Evolutionary conservation across 2,888 invertebrate genomes (phyloP).

Genomic region (Leptogaster cylindrica): DNA sequence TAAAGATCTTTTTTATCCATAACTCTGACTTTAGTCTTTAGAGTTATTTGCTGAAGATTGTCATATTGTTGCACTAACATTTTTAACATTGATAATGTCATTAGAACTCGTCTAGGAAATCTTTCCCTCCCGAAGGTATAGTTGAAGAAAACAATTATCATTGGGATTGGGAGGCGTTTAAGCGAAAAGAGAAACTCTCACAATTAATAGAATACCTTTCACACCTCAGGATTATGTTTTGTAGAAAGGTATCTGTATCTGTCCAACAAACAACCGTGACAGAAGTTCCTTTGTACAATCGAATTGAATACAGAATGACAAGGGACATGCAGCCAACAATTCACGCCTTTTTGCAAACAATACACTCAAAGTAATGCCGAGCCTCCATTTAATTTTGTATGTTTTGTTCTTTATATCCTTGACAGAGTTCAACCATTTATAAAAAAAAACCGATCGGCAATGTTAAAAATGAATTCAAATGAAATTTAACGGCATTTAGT

Average conservation of each 20-base stretch:
- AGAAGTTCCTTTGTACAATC: slow-evolving; percentile 21
- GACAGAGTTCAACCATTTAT: background rate
- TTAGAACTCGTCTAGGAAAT: too few species aligned
- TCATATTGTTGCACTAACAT: too few species aligned
- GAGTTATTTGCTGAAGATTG: too few species aligned
- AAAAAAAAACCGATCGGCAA: background rate
- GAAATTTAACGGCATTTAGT: slow-evolving; percentile 47
- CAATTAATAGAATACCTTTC: slow-evolving; percentile 41
- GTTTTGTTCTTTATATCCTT: slow-evolving; percentile 41
- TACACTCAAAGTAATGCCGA: slow-evolving; percentile 40
- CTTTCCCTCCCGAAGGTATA: too few species aligned
- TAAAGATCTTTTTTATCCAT: too few species aligned
- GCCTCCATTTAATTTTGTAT: slow-evolving; percentile 47
- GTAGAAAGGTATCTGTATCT: background rate
- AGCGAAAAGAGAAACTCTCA: slow-evolving; percentile 22
- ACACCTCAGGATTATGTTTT: slow-evolving; percentile 44
- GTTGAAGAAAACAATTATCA: too few species aligned
- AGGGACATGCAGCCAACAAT: slow-evolving; percentile 43
- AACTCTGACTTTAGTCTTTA: too few species aligned
- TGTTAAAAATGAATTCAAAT: slow-evolving; percentile 41
- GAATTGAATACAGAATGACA: slow-evolving; percentile 4
- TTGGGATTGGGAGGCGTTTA: too few species aligned
- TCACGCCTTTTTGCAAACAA: slow-evolving; percentile 48
- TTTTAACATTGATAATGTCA: too few species aligned
- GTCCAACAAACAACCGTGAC: slow-evolving; percentile 23